Base-by-base conservation (phyloP, 2,113 vertebrate genomes). In the Fregata magnificens region DNA sequence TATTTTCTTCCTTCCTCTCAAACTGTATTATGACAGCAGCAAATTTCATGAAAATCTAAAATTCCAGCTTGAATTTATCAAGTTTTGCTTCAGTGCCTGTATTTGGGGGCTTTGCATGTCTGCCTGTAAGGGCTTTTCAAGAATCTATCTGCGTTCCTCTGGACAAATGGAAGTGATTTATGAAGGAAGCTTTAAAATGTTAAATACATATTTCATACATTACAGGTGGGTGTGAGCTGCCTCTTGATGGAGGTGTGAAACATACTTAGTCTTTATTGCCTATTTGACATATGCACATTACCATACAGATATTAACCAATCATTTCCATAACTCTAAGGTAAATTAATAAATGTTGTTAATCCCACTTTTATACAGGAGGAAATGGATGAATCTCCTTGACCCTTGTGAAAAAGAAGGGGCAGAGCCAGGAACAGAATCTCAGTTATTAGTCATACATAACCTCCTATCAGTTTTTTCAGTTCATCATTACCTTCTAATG, bases 211-310 rank as follows among this genome's bases (percentile, higher is more conserved):
- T 83, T 95, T 96, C 87, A 90, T 73, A 70, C 45, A 86, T 96
- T 96, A 93, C 47, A 86, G n/a, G 58, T 93, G 88, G 90, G 90
- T 93, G 96, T 95, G 95, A 93, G 71, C 92, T 95, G 82, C 62
- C 74, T 95, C 26, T 38, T 53, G 89, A 87, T 93, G 84, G 90
- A 96, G 93, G 92, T 95, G 87, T 87, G 87, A 96, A 96, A 70
- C 91, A 82, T 61, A 87, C 87, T 96, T 96, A 96, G 86, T 91
- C 95, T 96, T 96, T 97, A 97, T 97, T 96, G 66, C 90, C 79
- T 76, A 69, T 95, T 96, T 95, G 92, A 93, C 87, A 93, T 85
- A 93, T 49, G 91, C 82, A 85, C 53, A 90, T 88, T 93, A 77
- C 73, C 58, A 70, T 58, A 88, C 21, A 53, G 78, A 66, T 96